Percentiles rank a stretch among this genome's conserved stretches.
Conservation (phyloP, 2,113 vertebrate species). For the Orycteropus afer region DNA sequence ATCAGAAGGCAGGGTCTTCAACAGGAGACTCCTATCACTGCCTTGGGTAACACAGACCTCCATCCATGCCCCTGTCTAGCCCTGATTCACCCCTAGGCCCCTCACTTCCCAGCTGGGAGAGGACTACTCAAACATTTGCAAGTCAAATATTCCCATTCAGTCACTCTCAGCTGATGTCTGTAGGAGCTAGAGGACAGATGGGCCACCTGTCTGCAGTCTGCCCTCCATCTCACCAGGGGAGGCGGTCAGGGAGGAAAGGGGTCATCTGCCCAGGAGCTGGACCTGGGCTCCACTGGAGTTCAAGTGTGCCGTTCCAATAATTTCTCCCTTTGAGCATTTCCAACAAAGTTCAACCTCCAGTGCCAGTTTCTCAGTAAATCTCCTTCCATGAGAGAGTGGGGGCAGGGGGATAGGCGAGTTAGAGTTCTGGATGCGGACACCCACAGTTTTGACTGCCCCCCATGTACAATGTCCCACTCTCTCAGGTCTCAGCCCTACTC, state of each 20-base stretch:
- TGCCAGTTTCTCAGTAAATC: not conserved
- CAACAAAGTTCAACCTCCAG: not conserved
- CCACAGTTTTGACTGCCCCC: not conserved
- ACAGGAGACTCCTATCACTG: not conserved
- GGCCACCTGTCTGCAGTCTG: not conserved
- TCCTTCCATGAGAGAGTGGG: not conserved
- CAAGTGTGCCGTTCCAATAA: not conserved
- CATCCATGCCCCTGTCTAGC: rapidly evolving
- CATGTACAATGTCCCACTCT: not conserved
- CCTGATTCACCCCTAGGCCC: not conserved
- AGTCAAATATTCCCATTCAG: slow-evolving; percentile 9
- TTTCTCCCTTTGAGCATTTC: slow-evolving; percentile 32
- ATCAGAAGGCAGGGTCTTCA: not conserved
- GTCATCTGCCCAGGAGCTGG: not conserved
- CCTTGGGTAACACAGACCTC: not conserved
- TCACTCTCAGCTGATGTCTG: not conserved
- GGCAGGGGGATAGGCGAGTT: no score
- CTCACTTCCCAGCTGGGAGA: not conserved
- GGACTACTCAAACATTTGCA: not conserved
- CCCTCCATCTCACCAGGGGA: not conserved
- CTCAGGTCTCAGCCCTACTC: not conserved
- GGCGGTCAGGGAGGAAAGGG: not conserved
- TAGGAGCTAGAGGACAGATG: not conserved
- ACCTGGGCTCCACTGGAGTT: not conserved
- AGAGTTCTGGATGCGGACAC: not conserved